phyloP scores from a whole-genome alignment of 2,113 vertebrate genomes.

The Mormoops blainvillei region DNA sequence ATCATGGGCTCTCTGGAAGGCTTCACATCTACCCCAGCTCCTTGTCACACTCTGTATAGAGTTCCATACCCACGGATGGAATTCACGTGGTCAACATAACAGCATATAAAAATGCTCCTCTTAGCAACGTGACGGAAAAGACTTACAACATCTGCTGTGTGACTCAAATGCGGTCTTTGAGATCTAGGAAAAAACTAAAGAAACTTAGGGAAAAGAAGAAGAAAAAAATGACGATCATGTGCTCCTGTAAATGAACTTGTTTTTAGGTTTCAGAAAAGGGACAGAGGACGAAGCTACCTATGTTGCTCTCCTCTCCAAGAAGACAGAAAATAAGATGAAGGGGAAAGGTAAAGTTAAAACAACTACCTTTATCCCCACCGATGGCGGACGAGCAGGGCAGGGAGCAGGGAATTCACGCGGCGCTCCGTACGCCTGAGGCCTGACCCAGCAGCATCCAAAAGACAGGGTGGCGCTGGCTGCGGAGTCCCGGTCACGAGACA shows the following conservation, averaged over 20 bases:
- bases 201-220: background rate
- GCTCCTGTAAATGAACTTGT: background rate
- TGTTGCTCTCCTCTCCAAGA: background rate
- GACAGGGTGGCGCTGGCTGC: background rate
- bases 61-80: background rate
- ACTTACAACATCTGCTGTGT: background rate
- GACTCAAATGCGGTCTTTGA: background rate
- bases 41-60: background rate
- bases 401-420: background rate
- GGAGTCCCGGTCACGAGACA: background rate
- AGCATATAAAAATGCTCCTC: background rate
- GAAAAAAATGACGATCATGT: background rate
- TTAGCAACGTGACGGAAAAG: background rate
- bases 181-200: background rate
- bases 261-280: background rate
- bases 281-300: background rate
- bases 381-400: background rate
- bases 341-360: background rate
- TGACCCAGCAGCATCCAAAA: background rate
- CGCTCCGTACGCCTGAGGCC: background rate
- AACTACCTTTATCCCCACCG: background rate
- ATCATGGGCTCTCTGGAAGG: background rate
- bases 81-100: background rate
- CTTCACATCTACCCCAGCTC: background rate
- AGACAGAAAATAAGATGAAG: background rate